Evolutionary conservation across 2,888 invertebrate genomes (phyloP), one percentile per base, ranked within the genome.

Genomic region (Parnassius glacialis): DNA sequence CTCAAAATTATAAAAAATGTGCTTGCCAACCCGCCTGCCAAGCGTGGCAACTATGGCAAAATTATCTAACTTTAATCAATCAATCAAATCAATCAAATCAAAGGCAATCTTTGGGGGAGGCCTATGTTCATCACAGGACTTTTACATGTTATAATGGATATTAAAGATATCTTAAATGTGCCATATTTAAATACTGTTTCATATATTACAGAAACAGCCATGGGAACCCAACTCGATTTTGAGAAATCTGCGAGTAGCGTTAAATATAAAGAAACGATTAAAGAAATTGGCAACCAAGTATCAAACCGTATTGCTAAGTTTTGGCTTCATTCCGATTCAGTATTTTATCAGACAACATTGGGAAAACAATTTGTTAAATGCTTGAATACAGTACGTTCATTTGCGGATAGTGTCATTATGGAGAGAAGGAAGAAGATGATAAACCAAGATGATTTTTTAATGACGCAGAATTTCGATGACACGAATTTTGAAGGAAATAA

Each of bases 151-250:
- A n/a, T n/a, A n/a, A n/a, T n/a, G n/a, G n/a, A n/a, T n/a, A n/a
- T n/a, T n/a, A n/a, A n/a, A n/a, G n/a, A n/a, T n/a, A n/a, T n/a
- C n/a, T n/a, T n/a, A n/a, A n/a, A n/a, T n/a, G n/a, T n/a, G n/a
- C n/a, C n/a, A n/a, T n/a, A n/a, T n/a, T n/a, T n/a, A n/a, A n/a
- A n/a, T n/a, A n/a, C n/a, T 43, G 43, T 43, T 43, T 43, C 5
- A 9, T 9, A 41, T 41, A 42, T 78, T 80, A 12, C 74, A 92
- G 93, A 92, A 79, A 89, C 92, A 0, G 94, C 95, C 1, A 94
- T 95, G 95, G 95, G 95, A 3, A 88, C 89, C 3, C 84, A 89
- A 59, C 76, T 94, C 1, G 82, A 87, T 64, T 79, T 78, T 0
- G 87, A 90, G 53, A 81, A 85, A 47, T 82, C 85, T 0, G 64